Evolutionary conservation across 2,888 invertebrate genomes (phyloP), one percentile per base, ranked within the genome.

Genomic region (Athrips mouffetella): DNA sequence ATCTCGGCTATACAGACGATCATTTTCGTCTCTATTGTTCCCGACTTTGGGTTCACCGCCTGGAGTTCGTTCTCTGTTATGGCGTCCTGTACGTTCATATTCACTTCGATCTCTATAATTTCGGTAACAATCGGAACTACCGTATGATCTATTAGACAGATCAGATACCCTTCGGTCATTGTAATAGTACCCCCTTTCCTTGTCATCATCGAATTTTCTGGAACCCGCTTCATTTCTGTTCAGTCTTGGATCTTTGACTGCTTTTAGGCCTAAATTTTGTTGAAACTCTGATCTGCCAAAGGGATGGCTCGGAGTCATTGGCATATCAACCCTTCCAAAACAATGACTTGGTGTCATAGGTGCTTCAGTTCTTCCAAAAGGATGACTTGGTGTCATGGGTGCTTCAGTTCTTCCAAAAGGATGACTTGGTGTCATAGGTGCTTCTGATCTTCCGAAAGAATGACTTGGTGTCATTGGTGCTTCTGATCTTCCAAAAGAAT

Each of bases 191-290:
- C 54, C 53, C 40, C 60, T 65, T 37, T 76, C 76, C 50, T 61
- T 69, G 33, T 76, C 76, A 46, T 73, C 68, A 13, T 65, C 59
- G 3, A 60, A 48, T 11, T 41, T 49, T 2, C 47, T 62, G n/a
- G 59, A 49, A 52, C 79, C 76, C 49, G 65, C 66, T 2, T 82
- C 80, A 18, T 63, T 53, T 69, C 81, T 74, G 51, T 76, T 70
- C 11, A 78, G 55, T 58, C 82, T 77, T 5, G 79, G 80, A 65
- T 82, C 83, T 56, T 79, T 74, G 16, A 44, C 61, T 48, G 59
- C 69, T 37, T 60, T 65, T 47, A 52, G 16, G 49, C 48, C 13
- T 37, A 54, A 16, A 45, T 42, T 42, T 50, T 58, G 45, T 45
- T 59, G 37, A 37, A 21, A 37, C 3, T 37, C 37, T 37, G 37